phyloP scores from a whole-genome alignment of 1,140 invertebrate genomes.

The Dinoponera quadriceps region DNA sequence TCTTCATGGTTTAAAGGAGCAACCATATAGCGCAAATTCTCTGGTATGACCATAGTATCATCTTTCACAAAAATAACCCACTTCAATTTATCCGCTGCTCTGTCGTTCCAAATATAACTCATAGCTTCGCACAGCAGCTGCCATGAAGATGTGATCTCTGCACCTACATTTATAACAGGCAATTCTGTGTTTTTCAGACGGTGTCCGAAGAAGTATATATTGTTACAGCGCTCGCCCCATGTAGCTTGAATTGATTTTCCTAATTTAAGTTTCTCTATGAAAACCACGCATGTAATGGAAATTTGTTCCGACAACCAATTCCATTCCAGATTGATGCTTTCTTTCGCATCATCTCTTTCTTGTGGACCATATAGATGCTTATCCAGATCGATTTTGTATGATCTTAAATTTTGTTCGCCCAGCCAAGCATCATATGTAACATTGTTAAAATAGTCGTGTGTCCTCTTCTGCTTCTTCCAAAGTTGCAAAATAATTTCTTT shows the following conservation, averaged over 20 bases:
- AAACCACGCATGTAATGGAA: constrained; percentile 81
- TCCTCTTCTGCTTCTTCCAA: constrained; percentile 47
- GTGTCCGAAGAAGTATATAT: constrained; percentile 80
- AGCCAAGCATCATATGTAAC: constrained; percentile 76
- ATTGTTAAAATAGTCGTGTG: constrained; percentile 23
- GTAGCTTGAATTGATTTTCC: constrained; percentile 78
- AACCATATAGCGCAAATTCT: constrained; percentile 84
- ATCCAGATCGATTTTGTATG: constrained; percentile 75
- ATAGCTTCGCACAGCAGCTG: constrained; percentile 83
- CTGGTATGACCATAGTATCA: constrained; percentile 84
- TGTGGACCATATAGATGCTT: constrained; percentile 71
- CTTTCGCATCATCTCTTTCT: constrained; percentile 8
- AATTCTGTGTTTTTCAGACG: constrained; percentile 62
- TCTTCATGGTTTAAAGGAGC: constrained; percentile 80
- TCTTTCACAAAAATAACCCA: constrained; percentile 86
- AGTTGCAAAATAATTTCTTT: constrained; percentile 42
- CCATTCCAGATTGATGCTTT: constrained; percentile 72
- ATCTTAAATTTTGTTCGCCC: constrained; percentile 65
- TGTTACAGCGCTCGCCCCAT: constrained; percentile 81
- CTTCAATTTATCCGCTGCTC: constrained; percentile 63
- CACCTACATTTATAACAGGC: constrained; percentile 76
- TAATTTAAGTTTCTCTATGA: constrained; percentile 79
- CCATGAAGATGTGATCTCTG: constrained; percentile 83
- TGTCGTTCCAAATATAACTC: constrained; percentile 77
- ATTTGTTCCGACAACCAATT: constrained; percentile 79